phyloP scores from a whole-genome alignment of 1,140 invertebrate genomes.

The Caenorhabditis inopinata region DNA sequence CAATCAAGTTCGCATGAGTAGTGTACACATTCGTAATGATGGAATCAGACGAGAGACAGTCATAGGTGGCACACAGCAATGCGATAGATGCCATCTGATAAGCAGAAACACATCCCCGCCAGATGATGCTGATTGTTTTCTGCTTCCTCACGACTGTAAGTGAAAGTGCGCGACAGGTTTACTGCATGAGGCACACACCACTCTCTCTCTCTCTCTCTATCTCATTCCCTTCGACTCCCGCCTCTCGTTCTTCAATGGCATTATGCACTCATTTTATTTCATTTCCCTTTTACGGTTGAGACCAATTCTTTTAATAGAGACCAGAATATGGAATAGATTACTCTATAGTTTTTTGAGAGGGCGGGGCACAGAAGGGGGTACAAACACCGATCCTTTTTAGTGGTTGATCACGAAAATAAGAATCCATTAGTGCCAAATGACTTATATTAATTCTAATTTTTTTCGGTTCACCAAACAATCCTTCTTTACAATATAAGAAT shows the following conservation, averaged over 20 bases:
- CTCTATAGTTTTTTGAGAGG: too few relatives aligned
- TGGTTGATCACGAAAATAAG: background rate
- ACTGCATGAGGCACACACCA: slow-evolving; percentile 7
- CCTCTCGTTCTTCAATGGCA: slow-evolving; percentile 23
- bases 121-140: slow-evolving; percentile 10
- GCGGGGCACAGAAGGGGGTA: background rate
- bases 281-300: slow-evolving; percentile 2
- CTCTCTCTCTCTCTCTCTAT: background rate
- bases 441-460: too few relatives aligned
- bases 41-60: too few relatives aligned
- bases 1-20: too few relatives aligned
- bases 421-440: too few relatives aligned
- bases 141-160: slow-evolving; percentile 4
- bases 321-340: background rate
- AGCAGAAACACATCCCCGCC: background rate
- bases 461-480: too few relatives aligned
- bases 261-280: slow-evolving; percentile 18
- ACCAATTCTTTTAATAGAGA: slow-evolving; percentile 10
- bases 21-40: too few relatives aligned
- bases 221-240: too few relatives aligned
- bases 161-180: slow-evolving; percentile 31
- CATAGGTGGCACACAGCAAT: background rate
- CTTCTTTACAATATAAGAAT: too few relatives aligned
- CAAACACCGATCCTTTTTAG: background rate
- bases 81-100: background rate